Base-by-base conservation (phyloP, 30 jellyfish, hydroid and myxozoan species). In the Aurelia aurita complex sp. Pacific region DNA sequence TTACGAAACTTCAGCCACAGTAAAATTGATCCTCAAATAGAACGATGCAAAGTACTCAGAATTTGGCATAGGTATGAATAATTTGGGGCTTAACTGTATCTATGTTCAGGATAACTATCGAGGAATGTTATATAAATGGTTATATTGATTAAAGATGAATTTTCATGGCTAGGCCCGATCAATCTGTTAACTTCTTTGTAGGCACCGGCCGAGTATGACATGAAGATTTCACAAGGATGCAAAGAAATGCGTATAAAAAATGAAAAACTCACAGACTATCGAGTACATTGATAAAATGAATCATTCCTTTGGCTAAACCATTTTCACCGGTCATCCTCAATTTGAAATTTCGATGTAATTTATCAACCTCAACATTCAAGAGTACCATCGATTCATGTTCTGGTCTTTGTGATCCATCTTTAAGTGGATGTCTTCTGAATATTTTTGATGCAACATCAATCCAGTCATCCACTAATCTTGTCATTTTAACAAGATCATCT, bases 321-420 rank as follows among this genome's bases (percentile, higher is more conserved):
- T 94, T 94, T 85, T 94, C 99, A 19, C 99, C 99, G 62, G 93
- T 85, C 99, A 94, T 94, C 38, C 99, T 91, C 19, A 70, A 35
- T 64, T 80, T 87, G 76, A 88, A 79, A 16, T 85, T 63, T 2
- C 69, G 79, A 65, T 94, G 99, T 72, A 94, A 75, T 42, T 62
- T 83, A 15, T 85, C 96, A 59, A 94, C 93, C 13, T 88, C 83
- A 15, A 69, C 67, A 54, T 94, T 94, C 87, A 94, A 63, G 7
- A 63, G 61, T 14, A 84, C 40, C 99, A 94, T 85, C 70, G 83
- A 55, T 10, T 80, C 87, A 50, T 87, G 99, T 59, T 94, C 98
- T 19, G 91, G 80, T 46, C 80, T 74, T 32, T 38, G 32, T 14
- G 75, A 52, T n/a, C 81, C 89, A 12, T 63, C 64, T 51, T 7